phyloP scores from a whole-genome alignment of 2,797 vertebrate genomes.

The Bradypus variegatus region DNA sequence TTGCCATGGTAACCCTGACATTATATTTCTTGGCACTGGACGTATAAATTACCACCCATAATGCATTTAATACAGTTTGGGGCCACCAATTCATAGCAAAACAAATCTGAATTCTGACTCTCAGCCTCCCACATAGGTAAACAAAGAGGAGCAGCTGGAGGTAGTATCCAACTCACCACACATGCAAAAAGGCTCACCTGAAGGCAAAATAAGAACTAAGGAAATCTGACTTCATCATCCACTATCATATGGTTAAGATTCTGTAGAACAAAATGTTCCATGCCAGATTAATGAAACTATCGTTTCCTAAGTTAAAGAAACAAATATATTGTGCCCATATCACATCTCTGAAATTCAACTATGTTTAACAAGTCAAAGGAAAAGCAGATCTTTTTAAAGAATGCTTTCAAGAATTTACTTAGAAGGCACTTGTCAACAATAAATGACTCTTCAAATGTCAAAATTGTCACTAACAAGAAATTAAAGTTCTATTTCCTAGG shows the following conservation, averaged over 20 bases:
- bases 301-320: not conserved
- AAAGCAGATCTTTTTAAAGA: not conserved
- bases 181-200: not conserved
- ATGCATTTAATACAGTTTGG: slow-evolving; percentile 34
- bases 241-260: not conserved
- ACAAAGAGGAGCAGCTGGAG: slow-evolving; percentile 17
- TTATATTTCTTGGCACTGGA: not conserved
- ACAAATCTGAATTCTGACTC: not conserved
- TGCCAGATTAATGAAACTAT: not conserved
- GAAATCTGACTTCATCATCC: not conserved
- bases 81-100: slow-evolving; percentile 38
- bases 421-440: not conserved
- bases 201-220: not conserved
- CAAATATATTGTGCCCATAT: not conserved
- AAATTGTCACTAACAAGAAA: not conserved
- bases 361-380: not conserved
- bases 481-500: slow-evolving; percentile 23
- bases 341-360: not conserved
- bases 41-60: slow-evolving; percentile 34
- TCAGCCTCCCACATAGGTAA: slow-evolving; percentile 1
- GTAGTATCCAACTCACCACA: not conserved
- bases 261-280: not conserved
- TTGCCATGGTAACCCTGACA: slow-evolving; percentile 54
- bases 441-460: not conserved
- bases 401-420: not conserved